Base-by-base conservation (phyloP, 2,113 vertebrate genomes). In the Vidua chalybeata region DNA sequence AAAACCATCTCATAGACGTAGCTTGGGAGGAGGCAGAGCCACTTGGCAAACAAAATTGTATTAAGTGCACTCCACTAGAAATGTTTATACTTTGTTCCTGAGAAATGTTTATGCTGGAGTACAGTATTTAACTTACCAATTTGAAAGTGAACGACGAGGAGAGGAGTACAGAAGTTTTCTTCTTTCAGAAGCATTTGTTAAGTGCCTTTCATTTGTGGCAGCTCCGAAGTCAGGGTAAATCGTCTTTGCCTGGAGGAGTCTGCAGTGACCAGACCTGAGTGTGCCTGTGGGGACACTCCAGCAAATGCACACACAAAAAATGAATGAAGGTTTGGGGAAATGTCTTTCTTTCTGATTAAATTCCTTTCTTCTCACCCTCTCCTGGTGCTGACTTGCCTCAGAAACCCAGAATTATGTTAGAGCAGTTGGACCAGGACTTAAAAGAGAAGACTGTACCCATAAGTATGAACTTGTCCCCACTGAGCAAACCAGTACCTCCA, bases 11-110 rank as follows among this genome's bases (percentile, higher is more conserved):
- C 45, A 9, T 3, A 94, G 87, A 48, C n/a, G 10, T 33, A 87
- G 90, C 86, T 72, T 83, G 94, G 93, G 90, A 95, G 85, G 83
- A 96, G 94, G 78, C 94, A 94, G 76, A 2, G 0, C 80, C 90
- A 84, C 96, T 95, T 96, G 96, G 96, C 96, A 93, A 96, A 95
- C 90, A 95, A 82, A 96, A 97, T 76, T 64, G 66, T 95, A 90
- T 95, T 96, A 96, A 97, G 96, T 95, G 96, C 93, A 95, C 86
- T 96, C 92, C 94, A 89, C 96, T 89, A 78, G 94, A 93, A 96
- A 96, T 94, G 96, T 97, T 96, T 96, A 95, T 97, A 96, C 90
- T 90, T 92, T 90, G 90, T 96, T 94, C 93, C 96, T 88, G 88
- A 92, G 93, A 95, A 94, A 96, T 96, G 90, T 96, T 97, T 96